phyloP scores from a whole-genome alignment of 92 coral and sea anemone species.

The Palythoa heliodiscus region DNA sequence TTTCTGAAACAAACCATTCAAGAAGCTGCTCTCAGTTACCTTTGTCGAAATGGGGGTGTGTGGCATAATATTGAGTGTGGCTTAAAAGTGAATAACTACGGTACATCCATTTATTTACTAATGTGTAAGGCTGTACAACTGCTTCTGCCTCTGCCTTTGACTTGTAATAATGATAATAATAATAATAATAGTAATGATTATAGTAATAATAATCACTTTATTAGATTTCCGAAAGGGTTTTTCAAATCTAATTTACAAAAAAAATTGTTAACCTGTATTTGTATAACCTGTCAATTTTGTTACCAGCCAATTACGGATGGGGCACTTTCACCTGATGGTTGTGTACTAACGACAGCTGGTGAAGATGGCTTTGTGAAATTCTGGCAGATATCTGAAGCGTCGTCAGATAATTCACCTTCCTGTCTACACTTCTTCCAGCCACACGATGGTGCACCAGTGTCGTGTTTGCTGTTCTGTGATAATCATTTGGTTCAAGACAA shows the following conservation, averaged over 20 bases:
- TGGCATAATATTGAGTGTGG: too few relatives aligned
- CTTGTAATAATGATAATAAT: background rate
- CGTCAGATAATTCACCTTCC: slow-evolving; percentile 50
- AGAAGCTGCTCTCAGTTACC: too few relatives aligned
- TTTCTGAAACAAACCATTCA: too few relatives aligned
- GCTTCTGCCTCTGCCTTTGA: background rate
- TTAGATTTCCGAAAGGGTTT: too few relatives aligned
- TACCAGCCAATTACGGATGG: slow-evolving; percentile 88
- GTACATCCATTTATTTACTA: too few relatives aligned
- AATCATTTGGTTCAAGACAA: slow-evolving; percentile 79
- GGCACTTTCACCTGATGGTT: slow-evolving; percentile 90
- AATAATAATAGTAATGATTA: too few relatives aligned
- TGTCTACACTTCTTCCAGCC: slow-evolving; percentile 94
- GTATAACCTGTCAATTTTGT: background rate
- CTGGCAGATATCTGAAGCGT: slow-evolving; percentile 84
- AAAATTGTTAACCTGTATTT: background rate
- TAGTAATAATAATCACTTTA: too few relatives aligned
- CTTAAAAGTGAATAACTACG: too few relatives aligned
- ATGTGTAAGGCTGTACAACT: too few relatives aligned
- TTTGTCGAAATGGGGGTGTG: too few relatives aligned
- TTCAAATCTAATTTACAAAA: too few relatives aligned
- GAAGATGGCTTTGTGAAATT: slow-evolving; percentile 93
- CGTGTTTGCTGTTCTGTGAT: slow-evolving; percentile 89
- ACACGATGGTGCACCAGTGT: slow-evolving; percentile 81
- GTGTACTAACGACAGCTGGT: slow-evolving; percentile 93